Percentiles rank a stretch among this genome's conserved stretches.
These are phyloP conservation scores for Syndactyla subalaris DNA, from an alignment of 2,797 vertebrate genomes.

Conservation along the genomic window DNA sequence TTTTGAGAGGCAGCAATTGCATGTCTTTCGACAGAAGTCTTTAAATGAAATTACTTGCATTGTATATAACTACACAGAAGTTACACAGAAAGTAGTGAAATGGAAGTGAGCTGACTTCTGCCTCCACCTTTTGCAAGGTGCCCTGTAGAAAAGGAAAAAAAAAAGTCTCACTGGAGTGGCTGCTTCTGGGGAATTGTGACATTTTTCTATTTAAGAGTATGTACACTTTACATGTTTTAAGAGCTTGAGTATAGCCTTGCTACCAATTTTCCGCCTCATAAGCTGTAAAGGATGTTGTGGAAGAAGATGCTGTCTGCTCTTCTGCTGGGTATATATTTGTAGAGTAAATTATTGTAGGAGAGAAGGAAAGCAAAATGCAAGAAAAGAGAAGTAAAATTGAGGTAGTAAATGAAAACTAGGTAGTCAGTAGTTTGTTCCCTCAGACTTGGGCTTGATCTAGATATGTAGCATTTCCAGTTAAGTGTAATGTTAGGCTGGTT, in stretches of 20 bases:
- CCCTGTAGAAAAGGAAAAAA: neutral
- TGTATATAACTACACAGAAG: neutral
- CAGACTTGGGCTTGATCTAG: neutral
- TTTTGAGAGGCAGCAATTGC: neutral
- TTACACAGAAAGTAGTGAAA: neutral
- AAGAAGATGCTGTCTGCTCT: neutral
- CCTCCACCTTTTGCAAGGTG: neutral
- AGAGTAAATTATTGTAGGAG: neutral
- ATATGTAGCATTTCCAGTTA: neutral
- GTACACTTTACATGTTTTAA: neutral
- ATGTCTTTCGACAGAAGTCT: neutral
- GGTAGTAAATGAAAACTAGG: neutral
- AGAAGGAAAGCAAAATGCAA: neutral
- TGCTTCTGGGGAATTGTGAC: neutral
- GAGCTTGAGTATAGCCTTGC: neutral
- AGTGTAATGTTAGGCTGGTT: neutral
- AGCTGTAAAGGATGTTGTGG: fast-evolving
- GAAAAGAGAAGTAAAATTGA: neutral
- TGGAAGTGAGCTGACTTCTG: neutral
- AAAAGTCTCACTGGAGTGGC: neutral
- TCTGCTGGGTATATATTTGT: neutral
- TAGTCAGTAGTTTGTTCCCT: neutral
- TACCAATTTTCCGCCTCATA: neutral
- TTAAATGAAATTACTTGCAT: neutral
- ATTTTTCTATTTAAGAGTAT: neutral